Evolutionary conservation across 2,888 invertebrate species (phyloP).

Genomic region (Caenorhabditis imperialis): DNA sequence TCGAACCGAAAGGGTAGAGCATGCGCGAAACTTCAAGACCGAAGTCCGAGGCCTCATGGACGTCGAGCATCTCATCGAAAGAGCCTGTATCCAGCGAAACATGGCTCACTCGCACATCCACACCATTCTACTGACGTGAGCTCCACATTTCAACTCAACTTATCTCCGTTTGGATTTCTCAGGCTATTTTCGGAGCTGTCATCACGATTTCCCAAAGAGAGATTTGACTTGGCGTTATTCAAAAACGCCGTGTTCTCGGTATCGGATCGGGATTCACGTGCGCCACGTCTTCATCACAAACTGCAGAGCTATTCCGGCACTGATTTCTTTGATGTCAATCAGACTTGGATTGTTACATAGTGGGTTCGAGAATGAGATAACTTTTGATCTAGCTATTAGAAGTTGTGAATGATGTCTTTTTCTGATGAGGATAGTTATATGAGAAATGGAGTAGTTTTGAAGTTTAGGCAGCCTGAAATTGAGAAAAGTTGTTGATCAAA

Average conservation of each 20-base stretch:
- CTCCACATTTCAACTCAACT: conserved; percentile 1
- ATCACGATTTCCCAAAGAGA: conserved; percentile 39
- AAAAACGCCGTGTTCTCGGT: conserved; percentile 56
- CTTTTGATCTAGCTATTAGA: too few species aligned
- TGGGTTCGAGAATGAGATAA: too few species aligned
- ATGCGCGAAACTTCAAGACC: conserved; percentile 50
- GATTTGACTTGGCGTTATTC: conserved; percentile 53
- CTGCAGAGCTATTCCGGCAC: conserved; percentile 56
- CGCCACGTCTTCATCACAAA: conserved; percentile 55
- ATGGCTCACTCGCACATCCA: conserved; percentile 59
- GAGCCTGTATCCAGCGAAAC: conserved; percentile 59
- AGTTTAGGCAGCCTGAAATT: too few species aligned
- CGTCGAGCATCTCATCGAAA: conserved; percentile 66
- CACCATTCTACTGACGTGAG: conserved; percentile 57
- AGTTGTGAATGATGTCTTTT: too few species aligned
- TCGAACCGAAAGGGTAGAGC: conserved; percentile 52
- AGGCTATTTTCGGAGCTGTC: conserved; percentile 53
- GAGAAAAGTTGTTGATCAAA: too few species aligned
- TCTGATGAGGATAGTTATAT: too few species aligned
- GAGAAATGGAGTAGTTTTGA: too few species aligned
- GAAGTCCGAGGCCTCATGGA: conserved; percentile 69
- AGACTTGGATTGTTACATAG: conserved; percentile 67
- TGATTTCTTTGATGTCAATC: conserved; percentile 60
- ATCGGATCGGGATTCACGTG: conserved; percentile 45
- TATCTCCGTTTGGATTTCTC: background rate